phyloP scores from a whole-genome alignment of 2,888 invertebrate genomes.

The Harpalus rubripes region DNA sequence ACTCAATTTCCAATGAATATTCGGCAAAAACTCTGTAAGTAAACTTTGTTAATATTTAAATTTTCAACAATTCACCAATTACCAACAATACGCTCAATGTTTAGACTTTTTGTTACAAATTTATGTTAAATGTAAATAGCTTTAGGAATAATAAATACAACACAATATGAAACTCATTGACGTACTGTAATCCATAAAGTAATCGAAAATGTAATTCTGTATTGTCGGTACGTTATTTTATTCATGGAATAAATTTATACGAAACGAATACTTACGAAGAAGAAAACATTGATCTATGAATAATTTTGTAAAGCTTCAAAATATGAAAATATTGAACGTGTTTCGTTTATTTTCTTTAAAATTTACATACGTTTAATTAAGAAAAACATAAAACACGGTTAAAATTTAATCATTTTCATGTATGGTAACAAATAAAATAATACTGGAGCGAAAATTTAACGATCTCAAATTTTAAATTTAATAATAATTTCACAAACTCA shows the following conservation, averaged over 20 bases:
- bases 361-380: constrained; percentile 12
- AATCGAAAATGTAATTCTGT: constrained; percentile 45
- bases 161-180: constrained; percentile 5
- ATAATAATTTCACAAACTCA: too few species aligned
- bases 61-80: too few species aligned
- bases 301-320: constrained; percentile 37
- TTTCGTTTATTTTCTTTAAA: constrained; percentile 14
- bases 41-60: too few species aligned
- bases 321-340: background rate
- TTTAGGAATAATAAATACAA: constrained; percentile 12
- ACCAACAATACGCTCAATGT: too few species aligned
- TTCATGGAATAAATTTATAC: constrained; percentile 52
- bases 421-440: too few species aligned
- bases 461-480: too few species aligned
- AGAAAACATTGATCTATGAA: constrained; percentile 53
- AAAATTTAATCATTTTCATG: too few species aligned
- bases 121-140: constrained; percentile 3
- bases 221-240: constrained; percentile 49
- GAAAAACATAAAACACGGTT: background rate
- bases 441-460: too few species aligned
- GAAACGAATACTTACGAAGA: constrained; percentile 46
- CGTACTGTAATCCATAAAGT: constrained; percentile 45
- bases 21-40: too few species aligned
- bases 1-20: background rate
- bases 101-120: background rate